phyloP scores from a whole-genome alignment of 2,888 invertebrate species.

The Octodonta nipae region DNA sequence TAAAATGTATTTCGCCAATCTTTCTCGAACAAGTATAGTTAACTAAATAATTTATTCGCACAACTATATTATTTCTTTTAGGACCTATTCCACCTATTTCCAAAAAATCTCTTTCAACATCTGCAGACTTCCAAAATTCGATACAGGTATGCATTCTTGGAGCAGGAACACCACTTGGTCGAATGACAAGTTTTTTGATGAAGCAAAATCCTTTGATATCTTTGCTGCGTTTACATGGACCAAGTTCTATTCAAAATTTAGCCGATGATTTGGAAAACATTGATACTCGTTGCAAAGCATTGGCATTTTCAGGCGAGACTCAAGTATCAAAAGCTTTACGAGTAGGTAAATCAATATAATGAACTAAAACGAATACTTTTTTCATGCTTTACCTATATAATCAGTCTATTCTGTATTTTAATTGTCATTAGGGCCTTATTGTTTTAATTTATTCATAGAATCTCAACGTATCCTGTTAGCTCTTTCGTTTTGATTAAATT shows the following conservation, averaged over 20 bases:
- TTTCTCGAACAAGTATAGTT: not conserved
- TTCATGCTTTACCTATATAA: too few species aligned
- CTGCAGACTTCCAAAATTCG: conserved; percentile 12
- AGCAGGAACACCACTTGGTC: conserved; percentile 40
- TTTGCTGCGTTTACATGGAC: conserved; percentile 27
- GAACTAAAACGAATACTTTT: not conserved
- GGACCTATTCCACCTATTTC: too few species aligned
- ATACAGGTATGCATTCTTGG: conserved; percentile 36
- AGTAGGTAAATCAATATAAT: conserved; percentile 20
- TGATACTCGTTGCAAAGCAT: conserved; percentile 27
- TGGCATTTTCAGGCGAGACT: conserved; percentile 17
- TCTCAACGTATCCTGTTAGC: too few species aligned
- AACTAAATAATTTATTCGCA: too few species aligned
- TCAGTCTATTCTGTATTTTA: too few species aligned
- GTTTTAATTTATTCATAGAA: too few species aligned
- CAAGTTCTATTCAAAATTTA: conserved; percentile 19
- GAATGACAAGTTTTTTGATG: conserved; percentile 38
- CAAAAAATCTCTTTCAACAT: conserved; percentile 3
- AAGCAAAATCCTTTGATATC: conserved; percentile 41
- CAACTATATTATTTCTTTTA: too few species aligned
- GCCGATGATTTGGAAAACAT: conserved; percentile 27
- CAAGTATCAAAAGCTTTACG: conserved; percentile 23
- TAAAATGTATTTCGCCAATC: too few species aligned
- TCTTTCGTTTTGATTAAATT: too few species aligned
- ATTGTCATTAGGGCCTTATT: too few species aligned